These are phyloP conservation scores for Menidia beryllina DNA, from an alignment of 2,113 vertebrate genomes.

Conservation along the genomic window DNA sequence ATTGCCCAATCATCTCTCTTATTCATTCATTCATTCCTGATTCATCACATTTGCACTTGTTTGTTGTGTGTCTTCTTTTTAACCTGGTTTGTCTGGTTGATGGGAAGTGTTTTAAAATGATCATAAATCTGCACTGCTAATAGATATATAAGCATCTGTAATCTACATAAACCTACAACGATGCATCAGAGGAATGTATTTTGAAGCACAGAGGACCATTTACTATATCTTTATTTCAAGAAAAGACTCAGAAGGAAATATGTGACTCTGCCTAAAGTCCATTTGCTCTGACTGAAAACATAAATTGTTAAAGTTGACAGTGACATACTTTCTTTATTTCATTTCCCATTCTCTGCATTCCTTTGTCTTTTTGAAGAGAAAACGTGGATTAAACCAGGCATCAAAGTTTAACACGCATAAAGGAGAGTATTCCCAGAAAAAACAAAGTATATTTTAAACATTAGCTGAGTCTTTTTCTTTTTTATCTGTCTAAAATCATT, in stretches of 20 bases:
- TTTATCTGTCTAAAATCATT: background rate
- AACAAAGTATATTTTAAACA: background rate
- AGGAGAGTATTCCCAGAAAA: too few species aligned
- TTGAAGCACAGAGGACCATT: background rate
- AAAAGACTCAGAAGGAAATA: background rate
- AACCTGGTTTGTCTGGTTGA: slow-evolving; percentile 34
- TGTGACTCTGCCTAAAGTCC: background rate
- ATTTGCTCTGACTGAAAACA: background rate
- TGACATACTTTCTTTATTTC: background rate
- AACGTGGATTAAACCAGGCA: too few species aligned
- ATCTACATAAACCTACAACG: background rate
- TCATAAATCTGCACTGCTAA: slow-evolving; percentile 5
- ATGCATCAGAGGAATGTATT: background rate
- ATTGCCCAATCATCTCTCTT: slow-evolving; percentile 50
- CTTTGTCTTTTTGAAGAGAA: background rate
- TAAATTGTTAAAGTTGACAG: background rate
- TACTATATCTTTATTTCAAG: background rate
- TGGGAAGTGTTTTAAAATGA: slow-evolving; percentile 9
- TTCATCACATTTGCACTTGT: slow-evolving; percentile 60
- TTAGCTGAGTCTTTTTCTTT: too few species aligned
- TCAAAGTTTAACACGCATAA: too few species aligned
- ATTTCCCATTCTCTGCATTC: background rate
- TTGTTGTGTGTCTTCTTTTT: slow-evolving; percentile 45
- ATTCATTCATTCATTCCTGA: slow-evolving; percentile 64
- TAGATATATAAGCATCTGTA: slow-evolving; percentile 1